These are phyloP conservation scores for Salvelinus alpinus DNA, from an alignment of 2,113 vertebrate species.

Conservation along the genomic window DNA sequence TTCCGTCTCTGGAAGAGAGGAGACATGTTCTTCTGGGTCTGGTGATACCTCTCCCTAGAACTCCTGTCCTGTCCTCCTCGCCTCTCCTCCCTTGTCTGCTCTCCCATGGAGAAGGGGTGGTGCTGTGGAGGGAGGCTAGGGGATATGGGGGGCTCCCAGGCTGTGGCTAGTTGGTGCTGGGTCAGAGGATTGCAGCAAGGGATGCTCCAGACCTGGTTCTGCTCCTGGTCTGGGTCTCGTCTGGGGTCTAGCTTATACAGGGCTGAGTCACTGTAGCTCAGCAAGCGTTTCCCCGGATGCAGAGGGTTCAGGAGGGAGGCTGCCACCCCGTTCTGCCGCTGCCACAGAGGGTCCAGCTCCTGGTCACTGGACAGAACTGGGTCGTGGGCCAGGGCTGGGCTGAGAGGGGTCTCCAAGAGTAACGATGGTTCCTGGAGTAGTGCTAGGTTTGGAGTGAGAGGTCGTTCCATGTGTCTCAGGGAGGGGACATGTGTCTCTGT, in stretches of 20 bases:
- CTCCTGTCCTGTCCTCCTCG: no score
- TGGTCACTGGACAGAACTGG: slow-evolving; percentile 63
- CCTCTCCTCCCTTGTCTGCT: not conserved
- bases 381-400: slow-evolving; percentile 47
- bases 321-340: slow-evolving; percentile 56
- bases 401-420: slow-evolving; percentile 13
- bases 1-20: slow-evolving; percentile 52
- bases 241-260: slow-evolving; percentile 74
- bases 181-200: slow-evolving; percentile 48
- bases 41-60: not conserved
- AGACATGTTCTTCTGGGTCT: slow-evolving; percentile 47
- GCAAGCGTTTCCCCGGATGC: slow-evolving; percentile 68
- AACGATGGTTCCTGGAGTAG: slow-evolving; percentile 29
- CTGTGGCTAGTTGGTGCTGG: slow-evolving; percentile 59
- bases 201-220: slow-evolving; percentile 3
- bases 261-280: slow-evolving; percentile 90
- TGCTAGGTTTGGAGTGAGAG: not conserved
- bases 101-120: slow-evolving; percentile 9
- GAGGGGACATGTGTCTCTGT: no score
- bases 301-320: slow-evolving; percentile 70
- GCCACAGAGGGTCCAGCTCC: slow-evolving; percentile 81
- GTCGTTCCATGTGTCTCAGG: no score
- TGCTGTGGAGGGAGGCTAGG: not conserved
- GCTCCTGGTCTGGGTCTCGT: slow-evolving; percentile 54
- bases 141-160: slow-evolving; percentile 37